phyloP scores from a whole-genome alignment of 1,140 invertebrate species.

The Brachionus asplanchnoidis region DNA sequence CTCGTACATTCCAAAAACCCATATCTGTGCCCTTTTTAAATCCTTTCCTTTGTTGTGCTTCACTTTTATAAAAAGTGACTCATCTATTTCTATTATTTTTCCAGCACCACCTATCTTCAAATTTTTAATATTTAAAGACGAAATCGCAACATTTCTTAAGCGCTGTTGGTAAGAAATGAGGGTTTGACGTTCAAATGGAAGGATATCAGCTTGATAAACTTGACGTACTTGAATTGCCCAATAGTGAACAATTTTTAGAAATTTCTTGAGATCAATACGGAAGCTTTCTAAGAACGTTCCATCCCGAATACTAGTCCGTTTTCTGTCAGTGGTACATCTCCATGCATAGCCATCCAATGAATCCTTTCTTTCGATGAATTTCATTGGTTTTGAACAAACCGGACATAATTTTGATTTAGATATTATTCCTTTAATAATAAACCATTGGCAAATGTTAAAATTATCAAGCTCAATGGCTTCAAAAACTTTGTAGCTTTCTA shows the following conservation, averaged over 20 bases:
- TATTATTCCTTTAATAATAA: background rate
- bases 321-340: background rate
- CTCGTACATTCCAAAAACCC: slow-evolving; percentile 3
- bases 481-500: background rate
- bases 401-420: background rate
- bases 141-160: background rate
- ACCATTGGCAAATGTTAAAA: background rate
- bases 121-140: background rate
- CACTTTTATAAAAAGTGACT: background rate
- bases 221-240: background rate
- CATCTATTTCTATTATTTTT: background rate
- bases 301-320: background rate
- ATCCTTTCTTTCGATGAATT: background rate
- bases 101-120: background rate
- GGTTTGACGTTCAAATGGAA: background rate
- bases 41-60: slow-evolving; percentile 3
- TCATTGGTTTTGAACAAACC: background rate
- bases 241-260: background rate
- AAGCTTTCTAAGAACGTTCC: background rate
- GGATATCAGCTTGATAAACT: background rate
- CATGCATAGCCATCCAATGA: background rate
- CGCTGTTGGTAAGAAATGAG: background rate
- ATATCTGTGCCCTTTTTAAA: background rate
- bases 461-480: background rate
- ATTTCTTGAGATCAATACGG: background rate